Conservation (phyloP, 2,113 vertebrate species). For the zebrafish (Danio rerio) region DNA sequence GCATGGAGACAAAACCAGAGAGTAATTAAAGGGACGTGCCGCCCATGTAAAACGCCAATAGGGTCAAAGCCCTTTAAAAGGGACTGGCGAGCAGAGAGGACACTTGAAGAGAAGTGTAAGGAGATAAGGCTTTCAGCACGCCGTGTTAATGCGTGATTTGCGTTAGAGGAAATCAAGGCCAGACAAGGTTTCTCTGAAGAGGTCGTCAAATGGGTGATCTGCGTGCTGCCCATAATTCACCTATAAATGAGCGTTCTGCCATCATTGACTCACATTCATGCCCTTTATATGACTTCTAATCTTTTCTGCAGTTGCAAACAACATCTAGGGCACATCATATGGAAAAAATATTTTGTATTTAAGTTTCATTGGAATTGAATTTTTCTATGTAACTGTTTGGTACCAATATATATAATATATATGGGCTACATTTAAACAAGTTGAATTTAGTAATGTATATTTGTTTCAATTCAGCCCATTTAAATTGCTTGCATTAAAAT, state of each 20-base stretch:
- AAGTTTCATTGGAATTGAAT: too few relatives aligned
- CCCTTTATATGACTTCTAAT: background rate
- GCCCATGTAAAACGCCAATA: constrained; percentile 79
- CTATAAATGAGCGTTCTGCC: background rate
- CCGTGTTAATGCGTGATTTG: constrained; percentile 34
- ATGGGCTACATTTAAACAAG: too few relatives aligned
- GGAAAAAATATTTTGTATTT: too few relatives aligned
- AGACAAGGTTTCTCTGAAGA: background rate
- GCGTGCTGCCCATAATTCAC: background rate
- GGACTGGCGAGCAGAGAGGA: constrained; percentile 33
- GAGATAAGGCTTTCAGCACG: constrained; percentile 48
- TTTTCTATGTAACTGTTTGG: too few relatives aligned
- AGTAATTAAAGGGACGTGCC: constrained; percentile 80
- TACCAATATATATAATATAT: too few relatives aligned
- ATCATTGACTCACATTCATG: background rate
- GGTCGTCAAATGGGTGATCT: background rate
- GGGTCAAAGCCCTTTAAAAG: constrained; percentile 77
- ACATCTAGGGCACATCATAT: too few relatives aligned
- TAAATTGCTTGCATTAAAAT: too few relatives aligned
- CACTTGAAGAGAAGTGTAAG: constrained; percentile 67
- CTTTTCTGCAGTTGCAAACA: background rate
- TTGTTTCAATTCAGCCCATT: too few relatives aligned
- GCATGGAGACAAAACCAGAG: constrained; percentile 42
- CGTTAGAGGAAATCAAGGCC: background rate
- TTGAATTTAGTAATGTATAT: too few relatives aligned